A percentile compares a stretch with the other conserved stretches of the same genome.
phyloP scores from a whole-genome alignment of 2,888 invertebrate genomes.

The Tipula unca region DNA sequence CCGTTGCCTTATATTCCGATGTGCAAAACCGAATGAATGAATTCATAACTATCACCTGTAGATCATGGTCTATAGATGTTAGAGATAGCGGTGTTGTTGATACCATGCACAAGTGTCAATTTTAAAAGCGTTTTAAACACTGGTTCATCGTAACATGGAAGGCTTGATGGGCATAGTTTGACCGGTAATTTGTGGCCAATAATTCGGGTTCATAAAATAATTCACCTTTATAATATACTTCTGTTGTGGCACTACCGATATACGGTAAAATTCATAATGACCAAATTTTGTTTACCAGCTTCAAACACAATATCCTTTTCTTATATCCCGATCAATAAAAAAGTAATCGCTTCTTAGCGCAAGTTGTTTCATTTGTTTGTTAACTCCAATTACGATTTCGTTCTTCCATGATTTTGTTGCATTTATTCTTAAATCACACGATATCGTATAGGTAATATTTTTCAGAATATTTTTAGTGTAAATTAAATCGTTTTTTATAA shows the following conservation, averaged over 20 bases:
- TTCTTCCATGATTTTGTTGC: neutral
- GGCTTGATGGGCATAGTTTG: neutral
- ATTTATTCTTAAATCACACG: neutral
- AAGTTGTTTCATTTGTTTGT: neutral
- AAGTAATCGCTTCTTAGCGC: neutral
- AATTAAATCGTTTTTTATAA: neutral
- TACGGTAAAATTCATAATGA: neutral
- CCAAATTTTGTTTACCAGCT: neutral
- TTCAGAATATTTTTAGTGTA: neutral
- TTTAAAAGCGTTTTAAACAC: neutral
- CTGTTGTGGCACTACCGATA: neutral
- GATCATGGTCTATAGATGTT: neutral
- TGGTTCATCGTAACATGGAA: neutral
- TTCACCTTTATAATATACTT: neutral
- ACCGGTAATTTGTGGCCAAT: neutral
- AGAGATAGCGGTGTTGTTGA: neutral
- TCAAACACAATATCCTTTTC: neutral
- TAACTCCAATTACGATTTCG: neutral
- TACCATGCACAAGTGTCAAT: neutral
- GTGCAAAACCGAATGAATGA: neutral
- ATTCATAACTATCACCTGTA: neutral
- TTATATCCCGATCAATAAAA: neutral
- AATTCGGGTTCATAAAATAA: neutral
- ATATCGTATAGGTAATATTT: neutral
- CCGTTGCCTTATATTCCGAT: neutral